Base-by-base conservation (phyloP, 2,888 invertebrate genomes). In the Meghimatium bilineatum region DNA sequence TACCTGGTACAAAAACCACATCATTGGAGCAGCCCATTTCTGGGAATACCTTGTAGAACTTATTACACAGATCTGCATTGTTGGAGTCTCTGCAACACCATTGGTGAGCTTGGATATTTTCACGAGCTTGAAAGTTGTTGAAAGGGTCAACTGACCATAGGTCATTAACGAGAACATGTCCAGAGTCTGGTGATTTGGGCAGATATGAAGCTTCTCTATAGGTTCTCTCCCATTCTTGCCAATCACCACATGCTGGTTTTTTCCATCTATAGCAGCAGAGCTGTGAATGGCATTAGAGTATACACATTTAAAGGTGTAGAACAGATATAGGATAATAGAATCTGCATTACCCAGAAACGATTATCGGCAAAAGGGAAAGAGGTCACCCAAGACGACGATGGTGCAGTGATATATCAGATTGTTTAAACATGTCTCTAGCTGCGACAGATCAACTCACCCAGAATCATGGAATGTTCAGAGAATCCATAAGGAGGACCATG, bases 21-120 rank as follows among this genome's bases (percentile, higher is more conserved):
- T 67, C 69, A 69, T 80, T 69, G 8, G 79, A 69, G 44, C 79
- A 80, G 12, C 79, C 79, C 79, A 80, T 80, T 20, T 80, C 79
- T 29, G 79, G 79, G 34, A 80, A 80, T 3, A 80, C 34, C 34
- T 80, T 67, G 69, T 80, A 69, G 23, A 80, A 80, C 52, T 34
- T 67, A 34, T 67, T 32, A 32, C 79, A 80, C 14, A 26, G 20
- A 2, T 69, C 49, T 6, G 56, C 56, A 26, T 14, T 63, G n/a
- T 38, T 66, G 2, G 52, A 32, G 29, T 80, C 32, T 29, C 2
- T 52, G 67, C 79, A 80, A 26, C 79, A 80, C 79, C 67, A 69
- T 26, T 80, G 67, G 26, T 80, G 79, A 0, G 69, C 69, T 29
- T 80, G 69, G 17, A 80, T 69, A 63, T 80, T 80, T n/a, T 80